phyloP scores from a whole-genome alignment of 2,888 invertebrate genomes.

The Eumacrocentrus americanus region DNA sequence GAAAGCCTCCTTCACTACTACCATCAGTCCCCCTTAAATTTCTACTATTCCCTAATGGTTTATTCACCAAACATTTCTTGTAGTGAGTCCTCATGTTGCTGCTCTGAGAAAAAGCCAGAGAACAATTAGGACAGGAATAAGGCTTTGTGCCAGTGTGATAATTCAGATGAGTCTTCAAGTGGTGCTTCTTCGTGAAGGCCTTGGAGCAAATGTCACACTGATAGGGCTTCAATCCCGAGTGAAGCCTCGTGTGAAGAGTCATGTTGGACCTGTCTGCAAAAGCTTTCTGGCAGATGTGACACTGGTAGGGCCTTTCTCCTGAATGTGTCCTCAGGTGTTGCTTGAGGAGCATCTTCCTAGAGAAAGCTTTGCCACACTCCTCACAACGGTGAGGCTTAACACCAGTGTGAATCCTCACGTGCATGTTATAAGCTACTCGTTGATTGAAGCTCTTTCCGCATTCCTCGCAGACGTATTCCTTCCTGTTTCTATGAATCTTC shows the following conservation, averaged over 20 bases:
- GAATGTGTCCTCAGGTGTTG: slow-evolving; percentile 84
- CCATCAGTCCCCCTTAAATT: neutral
- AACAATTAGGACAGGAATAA: slow-evolving; percentile 75
- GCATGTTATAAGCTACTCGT: slow-evolving; percentile 87
- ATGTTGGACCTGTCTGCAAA: slow-evolving; percentile 86
- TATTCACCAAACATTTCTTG: slow-evolving; percentile 70
- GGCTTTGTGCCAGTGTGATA: slow-evolving; percentile 85
- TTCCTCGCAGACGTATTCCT: slow-evolving; percentile 80
- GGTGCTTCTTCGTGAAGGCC: slow-evolving; percentile 86
- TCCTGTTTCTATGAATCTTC: slow-evolving; percentile 83
- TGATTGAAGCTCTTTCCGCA: slow-evolving; percentile 87
- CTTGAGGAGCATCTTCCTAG: slow-evolving; percentile 82
- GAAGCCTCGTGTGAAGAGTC: slow-evolving; percentile 80
- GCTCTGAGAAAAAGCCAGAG: slow-evolving; percentile 80
- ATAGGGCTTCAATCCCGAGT: slow-evolving; percentile 82
- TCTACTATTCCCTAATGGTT: neutral
- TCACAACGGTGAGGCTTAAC: slow-evolving; percentile 79
- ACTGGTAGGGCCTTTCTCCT: slow-evolving; percentile 81
- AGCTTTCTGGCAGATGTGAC: slow-evolving; percentile 80
- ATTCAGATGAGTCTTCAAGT: slow-evolving; percentile 83
- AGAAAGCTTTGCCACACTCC: slow-evolving; percentile 82
- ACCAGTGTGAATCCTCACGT: slow-evolving; percentile 81
- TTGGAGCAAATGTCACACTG: slow-evolving; percentile 72
- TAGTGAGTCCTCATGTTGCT: slow-evolving; percentile 87
- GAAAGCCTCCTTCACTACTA: no score